Percentiles rank a stretch among this genome's conserved stretches.
Conservation (phyloP, 2,113 vertebrate species). For the Sinocyclocheilus rhinocerous region DNA sequence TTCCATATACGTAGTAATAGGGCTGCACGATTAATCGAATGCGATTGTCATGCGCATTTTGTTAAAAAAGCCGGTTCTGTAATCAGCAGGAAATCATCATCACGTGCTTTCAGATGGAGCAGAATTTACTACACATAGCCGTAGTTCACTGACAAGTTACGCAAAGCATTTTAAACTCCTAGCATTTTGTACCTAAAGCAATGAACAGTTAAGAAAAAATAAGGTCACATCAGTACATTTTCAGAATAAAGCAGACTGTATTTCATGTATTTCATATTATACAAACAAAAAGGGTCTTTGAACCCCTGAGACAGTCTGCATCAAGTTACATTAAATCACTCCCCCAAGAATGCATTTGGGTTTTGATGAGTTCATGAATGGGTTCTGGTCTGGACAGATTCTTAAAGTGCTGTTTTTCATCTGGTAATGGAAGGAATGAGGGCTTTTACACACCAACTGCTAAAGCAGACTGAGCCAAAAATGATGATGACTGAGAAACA, state of each 20-base stretch:
- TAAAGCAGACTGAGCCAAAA: conserved; percentile 6
- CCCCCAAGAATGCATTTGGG: not conserved
- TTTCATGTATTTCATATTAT: not conserved
- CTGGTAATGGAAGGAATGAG: conserved; percentile 16
- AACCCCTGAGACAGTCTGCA: not conserved
- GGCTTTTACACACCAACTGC: not conserved
- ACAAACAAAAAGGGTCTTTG: not conserved
- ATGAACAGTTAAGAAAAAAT: not conserved
- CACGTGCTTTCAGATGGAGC: too few relatives aligned
- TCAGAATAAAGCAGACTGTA: not conserved
- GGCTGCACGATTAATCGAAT: too few relatives aligned
- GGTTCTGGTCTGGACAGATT: conserved; percentile 6
- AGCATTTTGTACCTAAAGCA: not conserved
- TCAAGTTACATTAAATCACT: not conserved
- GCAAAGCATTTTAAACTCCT: not conserved
- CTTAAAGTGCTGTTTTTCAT: not conserved
- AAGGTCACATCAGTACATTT: too few relatives aligned
- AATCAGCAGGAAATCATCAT: too few relatives aligned
- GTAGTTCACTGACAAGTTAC: too few relatives aligned
- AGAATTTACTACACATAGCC: too few relatives aligned
- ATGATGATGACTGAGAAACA: not conserved
- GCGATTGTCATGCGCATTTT: too few relatives aligned
- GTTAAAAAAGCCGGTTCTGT: too few relatives aligned
- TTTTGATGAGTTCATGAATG: not conserved
- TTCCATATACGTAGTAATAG: too few relatives aligned